phyloP scores from a whole-genome alignment of 2,797 vertebrate species.

The Pogoniulus pusillus region DNA sequence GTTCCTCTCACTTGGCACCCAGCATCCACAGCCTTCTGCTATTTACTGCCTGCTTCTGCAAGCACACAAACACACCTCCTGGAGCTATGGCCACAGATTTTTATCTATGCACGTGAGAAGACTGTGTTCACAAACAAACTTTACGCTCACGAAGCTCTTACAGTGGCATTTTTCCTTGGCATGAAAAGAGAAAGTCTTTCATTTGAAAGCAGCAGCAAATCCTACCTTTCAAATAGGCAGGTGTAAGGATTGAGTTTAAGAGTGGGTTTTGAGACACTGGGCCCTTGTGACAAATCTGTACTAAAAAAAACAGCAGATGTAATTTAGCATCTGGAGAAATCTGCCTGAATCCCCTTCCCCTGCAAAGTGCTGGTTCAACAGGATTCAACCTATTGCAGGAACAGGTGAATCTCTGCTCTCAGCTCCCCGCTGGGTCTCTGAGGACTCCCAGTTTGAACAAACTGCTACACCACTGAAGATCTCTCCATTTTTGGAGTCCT shows the following conservation, averaged over 20 bases:
- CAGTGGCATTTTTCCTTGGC: not conserved
- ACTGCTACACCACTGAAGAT: not conserved
- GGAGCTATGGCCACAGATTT: not conserved
- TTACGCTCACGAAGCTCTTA: not conserved
- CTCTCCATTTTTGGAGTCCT: not conserved
- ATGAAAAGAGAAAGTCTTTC: not conserved
- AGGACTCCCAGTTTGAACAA: not conserved
- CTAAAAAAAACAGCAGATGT: not conserved
- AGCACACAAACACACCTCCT: not conserved
- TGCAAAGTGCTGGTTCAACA: not conserved
- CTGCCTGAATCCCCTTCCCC: not conserved
- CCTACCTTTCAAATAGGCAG: not conserved
- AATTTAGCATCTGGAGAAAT: not conserved
- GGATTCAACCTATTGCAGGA: not conserved
- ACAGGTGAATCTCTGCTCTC: not conserved
- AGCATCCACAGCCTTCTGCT: not conserved
- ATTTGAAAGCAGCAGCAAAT: not conserved
- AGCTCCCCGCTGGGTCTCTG: not conserved
- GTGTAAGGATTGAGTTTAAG: not conserved
- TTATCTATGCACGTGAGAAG: not conserved
- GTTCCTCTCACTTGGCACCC: not conserved
- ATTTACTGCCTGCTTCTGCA: slow-evolving; percentile 13
- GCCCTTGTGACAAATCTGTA: not conserved
- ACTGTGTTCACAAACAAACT: not conserved
- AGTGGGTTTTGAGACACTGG: not conserved